A percentile compares a stretch with the other conserved stretches of the same genome.
These are phyloP conservation scores for Pasiphila rectangulata DNA, from an alignment of 2,888 invertebrate species.

Conservation along the genomic window DNA sequence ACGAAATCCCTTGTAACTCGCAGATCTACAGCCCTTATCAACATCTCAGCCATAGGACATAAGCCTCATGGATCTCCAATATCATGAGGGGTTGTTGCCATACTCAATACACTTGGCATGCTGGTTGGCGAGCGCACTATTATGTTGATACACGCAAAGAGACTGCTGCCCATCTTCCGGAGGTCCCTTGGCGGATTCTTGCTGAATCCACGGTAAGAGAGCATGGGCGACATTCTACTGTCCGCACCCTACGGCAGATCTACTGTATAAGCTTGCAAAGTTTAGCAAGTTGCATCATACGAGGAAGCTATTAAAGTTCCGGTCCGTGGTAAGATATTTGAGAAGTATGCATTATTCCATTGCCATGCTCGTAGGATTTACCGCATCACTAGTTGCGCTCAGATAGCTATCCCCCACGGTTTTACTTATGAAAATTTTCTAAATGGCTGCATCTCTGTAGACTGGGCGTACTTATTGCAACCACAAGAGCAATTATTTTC, in stretches of 20 bases:
- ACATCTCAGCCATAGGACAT: too few relatives aligned
- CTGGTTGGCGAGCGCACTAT: too few relatives aligned
- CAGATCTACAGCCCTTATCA: neutral
- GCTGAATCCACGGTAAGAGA: too few relatives aligned
- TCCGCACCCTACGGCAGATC: too few relatives aligned
- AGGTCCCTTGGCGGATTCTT: too few relatives aligned
- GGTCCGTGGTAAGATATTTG: conserved; percentile 57
- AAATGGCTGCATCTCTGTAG: conserved; percentile 65
- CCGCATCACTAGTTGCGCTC: conserved; percentile 72
- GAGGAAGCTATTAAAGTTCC: conserved; percentile 51
- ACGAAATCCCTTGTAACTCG: neutral
- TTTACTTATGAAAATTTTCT: conserved; percentile 71
- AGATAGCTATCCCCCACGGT: conserved; percentile 67
- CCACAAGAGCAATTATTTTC: too few relatives aligned
- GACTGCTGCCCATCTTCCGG: too few relatives aligned
- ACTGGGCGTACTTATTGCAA: conserved; percentile 43
- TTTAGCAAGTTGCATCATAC: conserved; percentile 41
- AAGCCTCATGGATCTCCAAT: too few relatives aligned
- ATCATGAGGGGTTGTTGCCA: too few relatives aligned
- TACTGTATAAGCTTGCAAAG: conserved; percentile 24
- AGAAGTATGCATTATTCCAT: conserved; percentile 27
- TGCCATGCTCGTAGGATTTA: conserved; percentile 66
- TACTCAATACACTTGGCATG: too few relatives aligned
- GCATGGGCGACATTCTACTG: too few relatives aligned
- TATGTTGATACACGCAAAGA: too few relatives aligned